Evolutionary conservation across 2,888 invertebrate species (phyloP), one percentile per base, ranked within the genome.

Genomic region (Andrena trimmerana): DNA sequence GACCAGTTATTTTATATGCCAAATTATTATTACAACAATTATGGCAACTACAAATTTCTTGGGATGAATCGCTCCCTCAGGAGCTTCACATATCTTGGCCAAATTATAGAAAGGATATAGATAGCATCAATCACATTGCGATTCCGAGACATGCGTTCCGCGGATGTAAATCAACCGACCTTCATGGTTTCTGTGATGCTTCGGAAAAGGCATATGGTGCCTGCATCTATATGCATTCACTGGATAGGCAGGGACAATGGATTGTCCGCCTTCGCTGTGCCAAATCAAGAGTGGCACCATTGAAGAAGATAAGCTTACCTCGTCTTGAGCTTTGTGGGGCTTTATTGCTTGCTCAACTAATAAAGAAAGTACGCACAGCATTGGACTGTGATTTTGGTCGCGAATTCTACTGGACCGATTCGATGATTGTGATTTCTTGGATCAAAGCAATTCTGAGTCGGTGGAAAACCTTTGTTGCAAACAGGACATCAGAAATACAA

Each of bases 381-480:
- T 6, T 6, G 31, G 31, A 31, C 31, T 31, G 6, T 0, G 0
- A 31, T 31, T 31, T 31, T 31, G 31, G 6, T 31, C 31, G 0
- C 31, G 33, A 59, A 33, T 13, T 24, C 0, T 63, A 42, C 1
- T 74, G 66, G 66, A 59, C 66, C 3, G 66, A 74, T 13, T 74
- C 73, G 2, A 74, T 52, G 20, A 66, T 74, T 4, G 48, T 24
- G 3, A 42, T 74, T 52, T n/a, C 65, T 2, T 66, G 73, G 73
- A 59, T 74, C 10, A 29, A 24, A 4, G 13, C 6, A 1, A 0
- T 6, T 0, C 48, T 68, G 7, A 29, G 31, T 13, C 36, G 33
- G 20, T 71, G 71, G 62, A 66, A 71, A 29, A 66, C 67, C n/a
- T 76, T 76, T 29, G 65, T 76, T 2, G 70, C 70, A 0, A 69